Conservation (phyloP, 2,113 vertebrate genomes). For the Opisthocomus hoazin region DNA sequence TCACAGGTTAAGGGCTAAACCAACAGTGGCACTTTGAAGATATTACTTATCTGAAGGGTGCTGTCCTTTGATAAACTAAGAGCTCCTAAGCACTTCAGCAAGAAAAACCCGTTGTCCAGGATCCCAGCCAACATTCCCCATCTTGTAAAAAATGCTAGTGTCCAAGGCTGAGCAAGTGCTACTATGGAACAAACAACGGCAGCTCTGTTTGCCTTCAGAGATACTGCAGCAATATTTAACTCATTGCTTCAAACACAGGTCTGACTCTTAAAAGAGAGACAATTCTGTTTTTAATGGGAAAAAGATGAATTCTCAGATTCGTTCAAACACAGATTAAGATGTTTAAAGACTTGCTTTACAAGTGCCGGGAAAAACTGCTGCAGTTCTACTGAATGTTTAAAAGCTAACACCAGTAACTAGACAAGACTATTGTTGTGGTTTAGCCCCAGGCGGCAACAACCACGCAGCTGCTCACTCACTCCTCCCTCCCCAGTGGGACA, state of each 20-base stretch:
- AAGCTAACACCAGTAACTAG: not conserved
- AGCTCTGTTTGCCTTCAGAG: constrained; percentile 66
- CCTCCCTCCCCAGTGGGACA: no score
- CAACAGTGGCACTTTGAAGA: accelerated
- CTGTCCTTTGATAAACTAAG: not conserved
- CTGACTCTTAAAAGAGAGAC: not conserved
- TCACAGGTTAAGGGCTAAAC: not conserved
- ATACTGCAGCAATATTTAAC: constrained; percentile 27
- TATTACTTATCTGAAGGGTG: not conserved
- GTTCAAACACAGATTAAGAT: constrained; percentile 7
- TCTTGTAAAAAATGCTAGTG: constrained; percentile 62
- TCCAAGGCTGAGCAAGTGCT: constrained; percentile 58
- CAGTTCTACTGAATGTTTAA: not conserved
- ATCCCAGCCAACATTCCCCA: constrained; percentile 61
- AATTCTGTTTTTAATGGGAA: not conserved
- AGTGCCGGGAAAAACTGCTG: not conserved
- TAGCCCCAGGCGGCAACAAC: no score
- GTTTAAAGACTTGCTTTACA: not conserved
- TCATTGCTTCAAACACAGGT: not conserved
- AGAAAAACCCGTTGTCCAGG: not conserved
- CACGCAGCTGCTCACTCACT: no score
- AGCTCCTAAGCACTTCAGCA: not conserved
- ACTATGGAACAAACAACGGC: constrained; percentile 66
- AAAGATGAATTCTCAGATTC: not conserved
- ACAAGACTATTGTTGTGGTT: no score